Conservation (phyloP, 2,888 invertebrate species). For the Drosophila kokeensis region DNA sequence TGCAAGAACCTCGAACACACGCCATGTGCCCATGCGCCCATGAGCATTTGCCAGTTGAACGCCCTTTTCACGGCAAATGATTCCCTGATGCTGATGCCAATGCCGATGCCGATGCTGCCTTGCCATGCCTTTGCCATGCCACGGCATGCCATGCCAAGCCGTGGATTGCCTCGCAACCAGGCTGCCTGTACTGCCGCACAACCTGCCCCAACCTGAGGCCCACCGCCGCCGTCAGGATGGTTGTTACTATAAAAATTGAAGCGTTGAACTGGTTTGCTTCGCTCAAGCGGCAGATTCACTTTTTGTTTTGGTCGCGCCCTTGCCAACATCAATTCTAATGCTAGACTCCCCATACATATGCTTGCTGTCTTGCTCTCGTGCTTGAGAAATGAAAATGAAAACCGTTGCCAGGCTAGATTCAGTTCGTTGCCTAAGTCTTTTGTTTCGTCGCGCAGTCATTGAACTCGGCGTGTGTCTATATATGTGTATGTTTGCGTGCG, state of each 20-base stretch:
- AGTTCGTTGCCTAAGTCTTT: conserved; percentile 80
- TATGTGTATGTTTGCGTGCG: not conserved
- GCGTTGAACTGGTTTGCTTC: conserved; percentile 70
- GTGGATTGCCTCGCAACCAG: conserved; percentile 8
- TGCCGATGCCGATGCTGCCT: conserved; percentile 42
- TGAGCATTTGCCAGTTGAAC: conserved; percentile 83
- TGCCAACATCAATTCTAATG: conserved; percentile 57
- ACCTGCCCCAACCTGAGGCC: conserved; percentile 68
- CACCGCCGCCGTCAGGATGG: conserved; percentile 54
- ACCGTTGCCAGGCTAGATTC: conserved; percentile 69
- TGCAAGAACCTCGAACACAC: conserved; percentile 71
- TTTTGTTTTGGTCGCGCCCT: conserved; percentile 68
- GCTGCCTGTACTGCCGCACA: conserved; percentile 55
- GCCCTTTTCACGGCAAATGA: conserved; percentile 85
- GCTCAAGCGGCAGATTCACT: conserved; percentile 80
- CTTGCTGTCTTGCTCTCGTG: conserved; percentile 15
- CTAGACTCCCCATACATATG: conserved; percentile 25
- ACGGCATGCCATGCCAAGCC: not conserved
- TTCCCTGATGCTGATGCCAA: conserved; percentile 74
- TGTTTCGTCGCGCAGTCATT: conserved; percentile 65
- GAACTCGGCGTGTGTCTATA: conserved; percentile 43
- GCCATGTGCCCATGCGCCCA: conserved; percentile 62
- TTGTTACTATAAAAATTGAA: conserved; percentile 41
- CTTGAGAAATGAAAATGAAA: conserved; percentile 80
- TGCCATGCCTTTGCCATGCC: conserved; percentile 5